phyloP scores from a whole-genome alignment of 2,888 invertebrate genomes.

The Notocelia uddmanniana region DNA sequence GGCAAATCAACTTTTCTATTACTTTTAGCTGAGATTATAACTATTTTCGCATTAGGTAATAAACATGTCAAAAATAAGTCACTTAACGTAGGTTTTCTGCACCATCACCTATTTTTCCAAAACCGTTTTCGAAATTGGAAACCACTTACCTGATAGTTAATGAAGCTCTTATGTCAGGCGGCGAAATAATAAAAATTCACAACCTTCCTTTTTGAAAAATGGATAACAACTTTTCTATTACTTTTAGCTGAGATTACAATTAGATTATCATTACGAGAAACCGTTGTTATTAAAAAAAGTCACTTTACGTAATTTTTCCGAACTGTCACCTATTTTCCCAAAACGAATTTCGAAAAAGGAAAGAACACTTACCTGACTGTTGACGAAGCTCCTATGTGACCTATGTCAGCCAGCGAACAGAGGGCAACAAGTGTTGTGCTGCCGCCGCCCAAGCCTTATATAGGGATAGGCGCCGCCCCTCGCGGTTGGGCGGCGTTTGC shows the following conservation, averaged over 20 bases:
- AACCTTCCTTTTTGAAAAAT: too few relatives aligned
- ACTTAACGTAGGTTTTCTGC: too few relatives aligned
- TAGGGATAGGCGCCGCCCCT: slow-evolving; percentile 78
- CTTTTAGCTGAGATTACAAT: background rate
- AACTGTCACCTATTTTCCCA: background rate
- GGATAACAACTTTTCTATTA: background rate
- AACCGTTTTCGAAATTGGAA: too few relatives aligned
- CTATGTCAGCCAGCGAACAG: slow-evolving; percentile 58
- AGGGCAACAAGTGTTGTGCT: slow-evolving; percentile 82
- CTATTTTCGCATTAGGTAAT: too few relatives aligned
- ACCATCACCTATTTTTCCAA: too few relatives aligned
- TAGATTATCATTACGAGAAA: background rate
- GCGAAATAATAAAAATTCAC: too few relatives aligned
- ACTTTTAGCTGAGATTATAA: too few relatives aligned
- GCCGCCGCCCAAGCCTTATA: slow-evolving; percentile 77
- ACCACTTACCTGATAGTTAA: too few relatives aligned
- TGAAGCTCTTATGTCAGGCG: too few relatives aligned
- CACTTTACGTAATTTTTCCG: slow-evolving; percentile 1
- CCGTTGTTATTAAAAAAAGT: background rate
- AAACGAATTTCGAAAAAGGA: slow-evolving; percentile 21
- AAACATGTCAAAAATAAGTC: too few relatives aligned
- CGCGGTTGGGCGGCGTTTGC: slow-evolving; percentile 65
- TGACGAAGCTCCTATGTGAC: slow-evolving; percentile 55
- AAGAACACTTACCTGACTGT: slow-evolving; percentile 69
- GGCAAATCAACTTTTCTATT: too few relatives aligned